A percentile compares a stretch with the other conserved stretches of the same genome.
These are phyloP conservation scores for Ceryle rudis DNA, from an alignment of 2,797 vertebrate species.

Conservation along the genomic window DNA sequence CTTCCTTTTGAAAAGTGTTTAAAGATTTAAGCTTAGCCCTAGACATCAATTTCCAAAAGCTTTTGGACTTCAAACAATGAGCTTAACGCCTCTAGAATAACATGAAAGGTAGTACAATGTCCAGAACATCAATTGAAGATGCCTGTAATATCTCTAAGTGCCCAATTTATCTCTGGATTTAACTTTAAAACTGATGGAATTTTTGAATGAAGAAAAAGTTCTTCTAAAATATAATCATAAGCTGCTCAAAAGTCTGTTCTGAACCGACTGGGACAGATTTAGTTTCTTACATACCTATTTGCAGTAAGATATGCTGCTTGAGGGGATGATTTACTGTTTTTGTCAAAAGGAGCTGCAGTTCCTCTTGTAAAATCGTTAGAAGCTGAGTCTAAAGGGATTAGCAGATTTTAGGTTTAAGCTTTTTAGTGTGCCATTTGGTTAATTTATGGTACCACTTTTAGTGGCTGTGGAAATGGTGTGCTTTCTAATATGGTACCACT, in stretches of 20 bases:
- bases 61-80: conserved; percentile 55
- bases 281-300: conserved; percentile 49
- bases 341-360: conserved; percentile 38
- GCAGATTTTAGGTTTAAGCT: conserved; percentile 49
- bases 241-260: conserved; percentile 32
- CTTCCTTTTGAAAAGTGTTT: conserved; percentile 47
- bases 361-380: conserved; percentile 35
- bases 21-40: conserved; percentile 61
- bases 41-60: conserved; percentile 46
- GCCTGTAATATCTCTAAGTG: conserved; percentile 27
- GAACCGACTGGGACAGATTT: conserved; percentile 15
- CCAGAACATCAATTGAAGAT: conserved; percentile 33
- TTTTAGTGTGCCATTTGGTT: conserved; percentile 54
- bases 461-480: conserved; percentile 5
- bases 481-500: not conserved
- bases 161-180: conserved; percentile 50
- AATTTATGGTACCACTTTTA: conserved; percentile 49
- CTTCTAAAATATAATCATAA: conserved; percentile 38
- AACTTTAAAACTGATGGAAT: conserved; percentile 44
- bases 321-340: conserved; percentile 59
- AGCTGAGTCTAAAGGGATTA: conserved; percentile 63
- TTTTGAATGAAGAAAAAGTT: conserved; percentile 43
- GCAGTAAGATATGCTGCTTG: conserved; percentile 42
- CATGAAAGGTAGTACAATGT: conserved; percentile 41
- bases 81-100: conserved; percentile 53